phyloP scores from a whole-genome alignment of 2,797 vertebrate genomes.

The Mormyrus proboscirostris region DNA sequence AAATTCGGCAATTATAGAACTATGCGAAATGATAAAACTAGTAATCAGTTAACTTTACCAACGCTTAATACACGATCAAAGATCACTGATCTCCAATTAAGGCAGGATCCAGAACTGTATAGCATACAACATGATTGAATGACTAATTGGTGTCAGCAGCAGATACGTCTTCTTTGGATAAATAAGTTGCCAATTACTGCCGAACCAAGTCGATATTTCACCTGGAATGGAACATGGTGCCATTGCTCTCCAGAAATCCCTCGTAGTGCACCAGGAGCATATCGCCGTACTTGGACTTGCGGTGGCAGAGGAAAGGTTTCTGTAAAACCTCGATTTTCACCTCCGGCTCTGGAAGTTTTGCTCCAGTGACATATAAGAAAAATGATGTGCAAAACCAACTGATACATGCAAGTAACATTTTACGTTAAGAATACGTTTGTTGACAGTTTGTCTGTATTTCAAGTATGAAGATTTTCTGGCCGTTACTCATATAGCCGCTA shows the following conservation, averaged over 20 bases:
- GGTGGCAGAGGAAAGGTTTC: constrained; percentile 81
- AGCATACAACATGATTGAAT: background rate
- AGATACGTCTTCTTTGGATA: background rate
- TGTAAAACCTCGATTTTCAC: constrained; percentile 83
- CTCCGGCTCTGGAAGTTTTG: constrained; percentile 82
- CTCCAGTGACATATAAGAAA: constrained; percentile 55
- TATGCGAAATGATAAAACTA: background rate
- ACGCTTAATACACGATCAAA: background rate
- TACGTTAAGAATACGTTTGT: background rate
- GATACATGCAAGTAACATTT: constrained; percentile 56
- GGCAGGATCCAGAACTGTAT: background rate
- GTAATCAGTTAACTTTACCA: background rate
- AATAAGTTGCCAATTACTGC: background rate
- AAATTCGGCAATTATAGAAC: background rate
- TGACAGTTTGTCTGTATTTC: background rate
- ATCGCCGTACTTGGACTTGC: constrained; percentile 82
- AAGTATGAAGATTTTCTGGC: background rate
- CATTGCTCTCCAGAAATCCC: constrained; percentile 83
- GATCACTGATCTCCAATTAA: background rate
- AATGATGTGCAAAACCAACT: constrained; percentile 49
- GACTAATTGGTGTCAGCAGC: background rate
- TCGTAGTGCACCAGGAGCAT: constrained; percentile 86
- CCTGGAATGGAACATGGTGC: constrained; percentile 87
- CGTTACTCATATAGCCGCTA: constrained; percentile 26
- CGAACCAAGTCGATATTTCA: constrained; percentile 50